A percentile compares a stretch with the other conserved stretches of the same genome.
Evolutionary conservation across 2,888 invertebrate species (phyloP).

Genomic region (Malthinus flaveolus): DNA sequence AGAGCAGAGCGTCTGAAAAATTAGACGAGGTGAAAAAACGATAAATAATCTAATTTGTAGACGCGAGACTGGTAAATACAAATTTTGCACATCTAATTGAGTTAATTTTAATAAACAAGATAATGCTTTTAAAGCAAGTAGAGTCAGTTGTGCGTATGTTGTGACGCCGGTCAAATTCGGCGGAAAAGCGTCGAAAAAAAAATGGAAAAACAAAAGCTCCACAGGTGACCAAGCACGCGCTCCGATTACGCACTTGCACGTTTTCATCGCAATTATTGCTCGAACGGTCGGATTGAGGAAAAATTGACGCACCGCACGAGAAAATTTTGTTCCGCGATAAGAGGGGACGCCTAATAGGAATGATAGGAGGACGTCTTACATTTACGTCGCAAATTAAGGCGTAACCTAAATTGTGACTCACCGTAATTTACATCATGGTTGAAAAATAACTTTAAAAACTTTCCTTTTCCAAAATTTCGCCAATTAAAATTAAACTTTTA

Average conservation of each 20-base stretch:
- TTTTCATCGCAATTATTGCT: slow-evolving; percentile 20
- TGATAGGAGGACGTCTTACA: slow-evolving; percentile 13
- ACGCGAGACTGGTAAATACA: slow-evolving; percentile 9
- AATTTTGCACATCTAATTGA: slow-evolving; percentile 11
- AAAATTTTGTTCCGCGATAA: background rate
- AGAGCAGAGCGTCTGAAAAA: slow-evolving; percentile 16
- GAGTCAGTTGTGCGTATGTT: slow-evolving; percentile 18
- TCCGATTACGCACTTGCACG: slow-evolving; percentile 18
- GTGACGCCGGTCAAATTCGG: slow-evolving; percentile 18
- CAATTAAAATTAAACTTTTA: slow-evolving; percentile 3
- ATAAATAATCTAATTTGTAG: slow-evolving; percentile 26
- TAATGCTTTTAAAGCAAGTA: slow-evolving; percentile 21
- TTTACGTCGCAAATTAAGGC: slow-evolving; percentile 14
- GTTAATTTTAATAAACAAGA: slow-evolving; percentile 26
- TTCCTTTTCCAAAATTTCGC: background rate
- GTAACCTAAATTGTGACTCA: slow-evolving; percentile 14
- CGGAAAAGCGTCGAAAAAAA: slow-evolving; percentile 7
- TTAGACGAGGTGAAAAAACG: slow-evolving; percentile 14
- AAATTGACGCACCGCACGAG: background rate
- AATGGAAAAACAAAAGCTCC: slow-evolving; percentile 19
- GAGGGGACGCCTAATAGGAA: slow-evolving; percentile 20
- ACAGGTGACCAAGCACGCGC: slow-evolving; percentile 28
- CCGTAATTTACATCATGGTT: slow-evolving; percentile 23
- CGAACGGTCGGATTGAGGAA: slow-evolving; percentile 11
- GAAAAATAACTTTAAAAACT: slow-evolving; percentile 14